Conservation (phyloP, 2,888 invertebrate species). For the Eumerus sabulonum region DNA sequence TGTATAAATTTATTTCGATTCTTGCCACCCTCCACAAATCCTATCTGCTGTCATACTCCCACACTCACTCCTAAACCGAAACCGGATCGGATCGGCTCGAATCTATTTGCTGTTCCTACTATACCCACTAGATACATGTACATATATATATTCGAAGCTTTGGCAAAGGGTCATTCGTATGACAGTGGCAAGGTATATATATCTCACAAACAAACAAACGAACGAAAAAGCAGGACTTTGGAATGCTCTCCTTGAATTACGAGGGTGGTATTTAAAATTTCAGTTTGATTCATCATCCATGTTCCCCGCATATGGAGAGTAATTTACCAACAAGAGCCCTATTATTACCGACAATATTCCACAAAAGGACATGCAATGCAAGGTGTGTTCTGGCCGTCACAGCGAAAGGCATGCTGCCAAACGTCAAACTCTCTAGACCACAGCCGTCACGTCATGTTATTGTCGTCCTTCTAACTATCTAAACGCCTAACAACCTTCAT, state of each 20-base stretch:
- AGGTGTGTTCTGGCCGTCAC: conserved; percentile 53
- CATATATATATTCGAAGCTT: conserved; percentile 6
- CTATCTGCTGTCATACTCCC: no score
- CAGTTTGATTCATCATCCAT: conserved; percentile 13
- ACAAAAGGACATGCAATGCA: conserved; percentile 57
- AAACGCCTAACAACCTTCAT: conserved; percentile 31
- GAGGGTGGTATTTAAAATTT: conserved; percentile 55
- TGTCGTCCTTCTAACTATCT: conserved; percentile 12
- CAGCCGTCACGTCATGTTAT: background rate
- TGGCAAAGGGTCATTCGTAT: conserved; percentile 56
- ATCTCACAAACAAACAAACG: background rate
- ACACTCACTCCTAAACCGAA: background rate
- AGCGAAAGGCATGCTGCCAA: conserved; percentile 41
- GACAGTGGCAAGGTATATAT: conserved; percentile 28
- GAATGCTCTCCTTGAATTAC: conserved; percentile 19
- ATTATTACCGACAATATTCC: conserved; percentile 8
- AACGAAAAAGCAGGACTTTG: conserved; percentile 13
- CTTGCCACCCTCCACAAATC: conserved; percentile 10
- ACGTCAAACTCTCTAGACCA: conserved; percentile 37
- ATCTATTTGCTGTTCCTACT: conserved; percentile 39
- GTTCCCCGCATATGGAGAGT: conserved; percentile 23
- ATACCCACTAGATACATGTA: conserved; percentile 7
- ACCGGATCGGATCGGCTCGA: conserved; percentile 15
- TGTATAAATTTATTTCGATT: conserved; percentile 69
- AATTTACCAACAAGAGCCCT: conserved; percentile 22